phyloP scores from a whole-genome alignment of 1,140 invertebrate genomes.

The Cherax destructor region DNA sequence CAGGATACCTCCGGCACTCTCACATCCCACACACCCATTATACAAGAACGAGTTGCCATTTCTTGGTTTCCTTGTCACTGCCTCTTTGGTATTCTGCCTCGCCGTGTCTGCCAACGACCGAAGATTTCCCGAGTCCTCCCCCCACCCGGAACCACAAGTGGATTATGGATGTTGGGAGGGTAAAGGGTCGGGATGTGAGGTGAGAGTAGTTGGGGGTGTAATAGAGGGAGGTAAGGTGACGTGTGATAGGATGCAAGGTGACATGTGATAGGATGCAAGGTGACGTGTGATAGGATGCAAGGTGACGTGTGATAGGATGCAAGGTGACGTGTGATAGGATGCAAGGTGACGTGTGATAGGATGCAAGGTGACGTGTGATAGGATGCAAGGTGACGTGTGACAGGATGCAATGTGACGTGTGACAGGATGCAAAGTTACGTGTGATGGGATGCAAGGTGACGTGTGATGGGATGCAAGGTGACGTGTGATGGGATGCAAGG shows the following conservation, averaged over 20 bases:
- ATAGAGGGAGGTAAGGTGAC: neutral
- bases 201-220: neutral
- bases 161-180: neutral
- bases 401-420: neutral
- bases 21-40: constrained; percentile 28
- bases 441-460: too few relatives aligned
- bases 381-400: neutral
- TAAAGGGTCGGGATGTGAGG: too few relatives aligned
- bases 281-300: too few relatives aligned
- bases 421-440: too few relatives aligned
- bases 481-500: neutral
- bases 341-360: neutral
- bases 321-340: neutral
- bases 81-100: constrained; percentile 18
- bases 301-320: neutral
- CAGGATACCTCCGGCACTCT: neutral
- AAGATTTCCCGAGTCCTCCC: constrained; percentile 31
- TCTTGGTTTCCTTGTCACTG: constrained; percentile 25
- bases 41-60: constrained; percentile 17
- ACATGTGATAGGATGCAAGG: neutral
- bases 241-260: neutral
- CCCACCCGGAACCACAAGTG: neutral
- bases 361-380: too few relatives aligned
- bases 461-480: neutral
- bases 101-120: constrained; percentile 33